Evolutionary conservation across 1,140 invertebrate genomes (phyloP).

Genomic region (Saccostrea glomerata): DNA sequence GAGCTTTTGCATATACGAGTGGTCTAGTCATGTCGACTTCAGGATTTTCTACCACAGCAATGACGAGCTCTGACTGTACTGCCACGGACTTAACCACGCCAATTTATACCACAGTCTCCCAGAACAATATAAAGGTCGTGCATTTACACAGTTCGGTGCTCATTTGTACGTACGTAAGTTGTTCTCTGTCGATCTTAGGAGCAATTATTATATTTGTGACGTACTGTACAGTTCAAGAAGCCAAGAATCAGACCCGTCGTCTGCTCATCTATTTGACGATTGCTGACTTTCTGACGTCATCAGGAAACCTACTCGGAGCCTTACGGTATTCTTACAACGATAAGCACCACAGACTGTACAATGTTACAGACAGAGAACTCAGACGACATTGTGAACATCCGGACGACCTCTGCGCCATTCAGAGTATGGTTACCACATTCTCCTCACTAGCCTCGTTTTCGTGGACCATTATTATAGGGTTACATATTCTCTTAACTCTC

Average conservation of each 20-base stretch:
- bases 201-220: slow-evolving; percentile 41
- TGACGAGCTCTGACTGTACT: too few species aligned
- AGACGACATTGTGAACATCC: background rate
- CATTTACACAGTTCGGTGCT: slow-evolving; percentile 7
- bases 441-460: slow-evolving; percentile 56
- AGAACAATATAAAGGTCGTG: background rate
- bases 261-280: slow-evolving; percentile 42
- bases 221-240: slow-evolving; percentile 23
- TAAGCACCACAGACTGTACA: background rate
- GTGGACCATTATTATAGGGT: slow-evolving; percentile 54
- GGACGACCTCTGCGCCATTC: slow-evolving; percentile 35
- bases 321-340: slow-evolving; percentile 15
- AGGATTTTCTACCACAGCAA: too few species aligned
- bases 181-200: slow-evolving; percentile 42
- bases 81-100: too few species aligned
- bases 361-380: background rate
- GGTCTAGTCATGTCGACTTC: too few species aligned
- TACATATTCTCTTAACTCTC: slow-evolving; percentile 49
- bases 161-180: background rate
- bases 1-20: too few species aligned
- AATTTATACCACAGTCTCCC: too few species aligned
- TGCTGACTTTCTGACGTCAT: slow-evolving; percentile 37
- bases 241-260: slow-evolving; percentile 36
- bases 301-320: slow-evolving; percentile 32
- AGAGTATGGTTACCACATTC: slow-evolving; percentile 56